Evolutionary conservation across 2,888 invertebrate genomes (phyloP).

Genomic region (Andrena bucephala): DNA sequence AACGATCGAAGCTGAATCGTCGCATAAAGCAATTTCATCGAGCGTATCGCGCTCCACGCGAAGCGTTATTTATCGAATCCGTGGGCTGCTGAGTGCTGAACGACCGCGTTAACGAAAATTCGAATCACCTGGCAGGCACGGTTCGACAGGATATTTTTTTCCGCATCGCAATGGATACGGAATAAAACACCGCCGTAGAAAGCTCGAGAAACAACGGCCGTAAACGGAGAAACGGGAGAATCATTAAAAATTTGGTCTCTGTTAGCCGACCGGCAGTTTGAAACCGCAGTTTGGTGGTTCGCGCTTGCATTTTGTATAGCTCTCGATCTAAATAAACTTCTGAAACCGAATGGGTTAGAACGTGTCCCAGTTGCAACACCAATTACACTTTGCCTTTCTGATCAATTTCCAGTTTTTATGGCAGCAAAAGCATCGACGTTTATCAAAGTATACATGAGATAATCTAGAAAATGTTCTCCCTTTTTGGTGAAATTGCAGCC

Average conservation of each 20-base stretch:
- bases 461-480: too few species aligned
- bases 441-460: too few species aligned
- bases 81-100: background rate
- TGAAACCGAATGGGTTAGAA: background rate
- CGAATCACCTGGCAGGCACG: slow-evolving; percentile 4
- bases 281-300: slow-evolving; percentile 20
- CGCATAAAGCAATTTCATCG: slow-evolving; percentile 26
- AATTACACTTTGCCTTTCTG: too few species aligned
- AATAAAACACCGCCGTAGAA: background rate
- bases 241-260: slow-evolving; percentile 57
- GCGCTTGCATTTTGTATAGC: slow-evolving; percentile 1
- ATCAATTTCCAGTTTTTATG: too few species aligned
- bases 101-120: slow-evolving; percentile 8
- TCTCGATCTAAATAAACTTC: slow-evolving; percentile 15
- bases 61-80: slow-evolving; percentile 29
- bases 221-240: slow-evolving; percentile 27
- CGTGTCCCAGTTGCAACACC: background rate
- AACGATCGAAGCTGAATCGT: background rate
- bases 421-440: too few species aligned
- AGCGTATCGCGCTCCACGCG: background rate
- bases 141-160: slow-evolving; percentile 2
- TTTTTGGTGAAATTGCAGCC: too few species aligned
- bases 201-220: slow-evolving; percentile 1
- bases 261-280: slow-evolving; percentile 31
- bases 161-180: background rate